Evolutionary conservation across 2,113 vertebrate genomes (phyloP).

Genomic region (Syngnathus scovelli): DNA sequence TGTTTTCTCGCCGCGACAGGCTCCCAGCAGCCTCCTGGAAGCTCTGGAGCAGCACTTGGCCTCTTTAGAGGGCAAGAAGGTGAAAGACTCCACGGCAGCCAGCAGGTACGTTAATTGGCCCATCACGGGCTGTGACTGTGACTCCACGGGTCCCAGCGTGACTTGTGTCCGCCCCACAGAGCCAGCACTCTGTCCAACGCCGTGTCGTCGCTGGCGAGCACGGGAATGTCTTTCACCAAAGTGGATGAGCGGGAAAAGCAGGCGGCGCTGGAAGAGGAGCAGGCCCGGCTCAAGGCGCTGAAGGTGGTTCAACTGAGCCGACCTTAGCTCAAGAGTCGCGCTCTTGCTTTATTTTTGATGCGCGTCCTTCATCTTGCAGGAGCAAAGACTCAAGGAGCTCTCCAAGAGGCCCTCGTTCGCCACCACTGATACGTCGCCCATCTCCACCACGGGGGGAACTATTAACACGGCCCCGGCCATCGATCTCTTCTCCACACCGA

Average conservation of each 20-base stretch:
- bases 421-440: conserved; percentile 91
- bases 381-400: conserved; percentile 94
- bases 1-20: conserved; percentile 64
- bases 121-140: not conserved
- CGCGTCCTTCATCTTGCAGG: conserved; percentile 63
- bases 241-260: conserved; percentile 98
- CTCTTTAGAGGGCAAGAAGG: conserved; percentile 98
- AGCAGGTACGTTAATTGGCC: conserved; percentile 79
- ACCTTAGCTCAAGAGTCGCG: not conserved
- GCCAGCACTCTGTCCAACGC: conserved; percentile 97
- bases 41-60: conserved; percentile 97
- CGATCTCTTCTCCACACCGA: conserved; percentile 93
- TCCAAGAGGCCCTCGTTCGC: conserved; percentile 91
- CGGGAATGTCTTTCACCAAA: conserved; percentile 95
- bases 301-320: conserved; percentile 72
- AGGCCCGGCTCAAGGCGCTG: conserved; percentile 93
- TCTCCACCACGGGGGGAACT: conserved; percentile 86
- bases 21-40: conserved; percentile 97
- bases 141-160: not conserved
- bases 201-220: conserved; percentile 93
- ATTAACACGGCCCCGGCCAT: conserved; percentile 90
- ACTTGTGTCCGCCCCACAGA: conserved; percentile 62
- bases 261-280: conserved; percentile 97
- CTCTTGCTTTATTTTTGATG: conserved; percentile 4
- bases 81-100: conserved; percentile 96